A percentile compares a stretch with the other conserved stretches of the same genome.
These are phyloP conservation scores for Rhogogaster chlorosoma DNA, from an alignment of 2,888 invertebrate species.

Conservation along the genomic window DNA sequence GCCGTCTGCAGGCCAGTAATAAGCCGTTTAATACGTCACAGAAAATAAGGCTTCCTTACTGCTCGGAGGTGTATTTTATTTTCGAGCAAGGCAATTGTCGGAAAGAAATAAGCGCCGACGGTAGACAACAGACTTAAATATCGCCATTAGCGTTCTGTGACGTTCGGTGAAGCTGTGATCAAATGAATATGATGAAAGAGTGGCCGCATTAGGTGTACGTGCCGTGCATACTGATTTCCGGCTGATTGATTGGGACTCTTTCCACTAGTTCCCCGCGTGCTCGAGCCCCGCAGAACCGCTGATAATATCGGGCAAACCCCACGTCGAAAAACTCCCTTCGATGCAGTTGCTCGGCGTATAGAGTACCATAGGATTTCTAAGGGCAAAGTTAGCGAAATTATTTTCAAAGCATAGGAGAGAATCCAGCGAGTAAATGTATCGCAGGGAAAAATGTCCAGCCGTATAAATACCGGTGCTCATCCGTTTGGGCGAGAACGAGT, in stretches of 20 bases:
- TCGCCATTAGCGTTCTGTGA: conserved; percentile 72
- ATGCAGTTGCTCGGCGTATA: background rate
- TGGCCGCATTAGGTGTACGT: conserved; percentile 77
- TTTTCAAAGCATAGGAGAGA: background rate
- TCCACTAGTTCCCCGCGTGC: conserved; percentile 56
- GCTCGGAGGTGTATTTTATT: background rate
- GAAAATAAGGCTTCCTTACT: conserved; percentile 42
- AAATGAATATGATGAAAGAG: conserved; percentile 78
- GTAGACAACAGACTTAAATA: conserved; percentile 69
- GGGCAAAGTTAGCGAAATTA: background rate
- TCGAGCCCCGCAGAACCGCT: conserved; percentile 54
- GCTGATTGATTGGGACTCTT: conserved; percentile 77
- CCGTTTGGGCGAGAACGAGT: background rate
- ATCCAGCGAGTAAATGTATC: background rate
- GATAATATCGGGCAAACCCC: conserved; percentile 56
- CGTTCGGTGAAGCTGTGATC: conserved; percentile 70
- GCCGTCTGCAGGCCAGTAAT: conserved; percentile 64
- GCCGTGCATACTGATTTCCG: conserved; percentile 77
- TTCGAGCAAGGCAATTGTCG: background rate
- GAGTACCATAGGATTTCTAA: background rate
- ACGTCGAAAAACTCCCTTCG: background rate
- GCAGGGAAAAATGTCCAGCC: conserved; percentile 20
- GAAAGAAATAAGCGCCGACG: background rate
- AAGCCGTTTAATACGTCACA: conserved; percentile 53
- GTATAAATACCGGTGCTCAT: conserved; percentile 34